These are phyloP conservation scores for Melanotaenia maccullochi DNA, from an alignment of 2,797 vertebrate species.

Conservation along the genomic window DNA sequence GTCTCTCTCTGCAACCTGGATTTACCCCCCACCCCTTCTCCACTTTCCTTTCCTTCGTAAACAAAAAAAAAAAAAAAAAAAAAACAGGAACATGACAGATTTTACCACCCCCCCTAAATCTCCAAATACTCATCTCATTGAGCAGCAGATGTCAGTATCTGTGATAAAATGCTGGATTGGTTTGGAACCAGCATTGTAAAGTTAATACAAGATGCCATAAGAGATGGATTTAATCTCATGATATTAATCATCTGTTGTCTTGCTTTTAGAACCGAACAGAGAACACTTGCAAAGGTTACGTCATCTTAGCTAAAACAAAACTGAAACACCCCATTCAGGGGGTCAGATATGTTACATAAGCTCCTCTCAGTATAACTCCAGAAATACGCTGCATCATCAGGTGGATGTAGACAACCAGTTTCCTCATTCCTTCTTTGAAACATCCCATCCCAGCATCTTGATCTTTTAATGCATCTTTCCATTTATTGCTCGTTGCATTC, in stretches of 20 bases:
- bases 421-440: slow-evolving; percentile 67
- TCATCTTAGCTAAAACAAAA: slow-evolving; percentile 74
- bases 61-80: slow-evolving; percentile 2
- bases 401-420: slow-evolving; percentile 83
- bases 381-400: slow-evolving; percentile 78
- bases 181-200: slow-evolving; percentile 42
- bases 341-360: not conserved
- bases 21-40: slow-evolving; percentile 42
- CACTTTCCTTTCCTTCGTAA: slow-evolving; percentile 47
- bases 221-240: slow-evolving; percentile 54
- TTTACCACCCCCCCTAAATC: slow-evolving; percentile 18
- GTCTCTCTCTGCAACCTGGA: slow-evolving; percentile 72
- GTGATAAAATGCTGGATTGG: slow-evolving; percentile 51
- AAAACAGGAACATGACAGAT: slow-evolving; percentile 45
- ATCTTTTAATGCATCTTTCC: slow-evolving; percentile 69
- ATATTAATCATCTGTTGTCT: slow-evolving; percentile 30
- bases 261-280: slow-evolving; percentile 41
- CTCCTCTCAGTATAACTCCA: slow-evolving; percentile 43
- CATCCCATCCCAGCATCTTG: slow-evolving; percentile 68
- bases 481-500: slow-evolving; percentile 53
- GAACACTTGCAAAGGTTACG: slow-evolving; percentile 76
- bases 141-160: slow-evolving; percentile 36
- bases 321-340: slow-evolving; percentile 13
- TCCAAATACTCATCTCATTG: slow-evolving; percentile 42
- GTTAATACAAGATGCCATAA: slow-evolving; percentile 23